A percentile compares a stretch with the other conserved stretches of the same genome.
phyloP scores from a whole-genome alignment of 2,113 vertebrate species.

The Tringa solitaria region DNA sequence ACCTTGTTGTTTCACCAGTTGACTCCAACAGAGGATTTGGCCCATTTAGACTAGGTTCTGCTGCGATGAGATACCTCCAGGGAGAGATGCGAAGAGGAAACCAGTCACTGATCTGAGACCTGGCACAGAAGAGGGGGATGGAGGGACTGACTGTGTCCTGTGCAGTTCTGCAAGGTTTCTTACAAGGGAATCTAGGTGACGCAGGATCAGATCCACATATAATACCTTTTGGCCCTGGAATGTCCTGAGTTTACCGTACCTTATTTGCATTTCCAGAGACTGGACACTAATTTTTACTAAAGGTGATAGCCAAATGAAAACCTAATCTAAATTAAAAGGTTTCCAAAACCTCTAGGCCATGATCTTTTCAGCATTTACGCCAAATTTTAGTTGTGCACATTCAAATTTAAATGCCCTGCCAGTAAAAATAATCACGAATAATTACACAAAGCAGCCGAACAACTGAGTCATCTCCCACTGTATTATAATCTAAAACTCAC shows the following conservation, averaged over 20 bases:
- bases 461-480: not conserved
- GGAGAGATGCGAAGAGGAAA: not conserved
- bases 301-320: not conserved
- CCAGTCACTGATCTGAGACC: not conserved
- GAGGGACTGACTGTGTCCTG: not conserved
- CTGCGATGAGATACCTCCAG: not conserved
- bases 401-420: not conserved
- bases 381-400: not conserved
- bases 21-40: not conserved
- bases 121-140: not conserved
- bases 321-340: not conserved
- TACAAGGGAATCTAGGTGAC: not conserved
- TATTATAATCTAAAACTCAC: not conserved
- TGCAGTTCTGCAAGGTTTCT: not conserved
- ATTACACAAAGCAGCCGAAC: not conserved
- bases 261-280: not conserved
- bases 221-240: not conserved
- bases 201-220: not conserved
- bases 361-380: not conserved
- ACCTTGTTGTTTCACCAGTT: not conserved
- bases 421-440: not conserved
- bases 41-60: not conserved
- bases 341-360: not conserved
- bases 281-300: not conserved
- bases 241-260: not conserved